Base-by-base conservation (phyloP, 2,888 invertebrate genomes). In the Ectemnius cavifrons region DNA sequence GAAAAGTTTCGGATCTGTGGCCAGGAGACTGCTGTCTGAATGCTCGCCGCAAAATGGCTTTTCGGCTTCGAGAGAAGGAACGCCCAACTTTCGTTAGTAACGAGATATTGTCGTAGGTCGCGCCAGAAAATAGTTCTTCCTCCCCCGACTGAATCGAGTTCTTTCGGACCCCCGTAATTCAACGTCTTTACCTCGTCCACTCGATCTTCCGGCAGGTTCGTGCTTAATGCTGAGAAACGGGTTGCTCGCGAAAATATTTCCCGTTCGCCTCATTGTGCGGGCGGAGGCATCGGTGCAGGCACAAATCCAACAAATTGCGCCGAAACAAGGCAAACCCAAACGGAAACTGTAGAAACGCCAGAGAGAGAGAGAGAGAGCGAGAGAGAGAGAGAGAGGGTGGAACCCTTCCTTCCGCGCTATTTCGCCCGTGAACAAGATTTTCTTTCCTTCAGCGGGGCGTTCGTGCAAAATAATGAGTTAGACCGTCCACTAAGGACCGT, bases 1-100 rank as follows among this genome's bases (percentile, higher is more conserved):
- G 58, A 68, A 82, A 82, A 80, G 73, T 82, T 82, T 80, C 65
- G 77, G 70, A 28, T 66, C 62, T 62, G 73, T 46, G 69, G 56
- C 66, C 52, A 47, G 63, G 67, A 69, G 79, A 77, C 73, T 71
- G 66, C 73, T 65, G 73, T 59, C 78, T 76, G 76, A 70, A 76
- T 71, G 78, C 74, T 75, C 64, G 67, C 69, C 74, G 75, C 71
- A 78, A 78, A 82, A 82, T 82, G 80, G 76, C 83, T 82, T 82
- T 78, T 75, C 73, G 66, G 59, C 80, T 66, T 78, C 66, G 67
- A 18, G 72, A 71, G 70, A 27, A 74, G 66, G 71, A 68, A 70
- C 46, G 57, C 60, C 59, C 56, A 61, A 75, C 73, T 72, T 63
- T n/a, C 69, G 23, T 37, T 37, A 45, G 75, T 71, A 81, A 81